Base-by-base conservation (phyloP, 2,888 invertebrate species). In the Lithosia quadra region DNA sequence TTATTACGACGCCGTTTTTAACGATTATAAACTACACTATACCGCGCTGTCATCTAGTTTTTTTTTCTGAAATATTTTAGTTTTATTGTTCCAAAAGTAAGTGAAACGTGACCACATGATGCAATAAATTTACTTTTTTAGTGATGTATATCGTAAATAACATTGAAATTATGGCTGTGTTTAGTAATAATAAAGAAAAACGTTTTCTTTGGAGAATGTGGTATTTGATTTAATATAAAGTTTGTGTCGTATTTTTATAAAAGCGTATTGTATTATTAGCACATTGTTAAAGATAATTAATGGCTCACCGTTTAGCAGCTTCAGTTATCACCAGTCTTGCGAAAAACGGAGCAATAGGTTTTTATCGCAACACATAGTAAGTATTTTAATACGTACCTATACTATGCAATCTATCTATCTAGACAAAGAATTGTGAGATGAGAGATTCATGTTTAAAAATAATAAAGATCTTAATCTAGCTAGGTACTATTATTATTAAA, bases 1-100 rank as follows among this genome's bases (percentile, higher is more conserved):
- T 92, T 92, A 92, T 88, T 87, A 84, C 86, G 85, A 74, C 78
- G 91, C 92, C 92, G 84, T 87, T 86, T 91, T 92, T 92, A 90
- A 92, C 88, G 91, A 88, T 91, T 89, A 93, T 90, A 86, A 89
- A 93, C 90, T 90, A 90, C 75, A 66, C 78, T 72, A 68, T 83
- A 77, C 76, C 77, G 82, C 81, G 53, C 82, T 87, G 84, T 81
- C 83, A 82, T 83, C 83, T 76, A 70, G 67, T 68, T 72, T 77
- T 78, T 82, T 84, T 77, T 78, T 77, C 82, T 76, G 76, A 85
- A 80, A 82, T 80, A 79, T 77, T 88, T 86, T 84, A 89, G 81
- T 85, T 84, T 88, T 86, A 89, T 86, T 84, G 81, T 83, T 75
- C 71, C 64, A 77, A 80, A 78, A 83, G 73, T 84, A 84, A 86